Evolutionary conservation across 2,797 vertebrate genomes (phyloP).

Genomic region (Dromococcyx pavoninus): DNA sequence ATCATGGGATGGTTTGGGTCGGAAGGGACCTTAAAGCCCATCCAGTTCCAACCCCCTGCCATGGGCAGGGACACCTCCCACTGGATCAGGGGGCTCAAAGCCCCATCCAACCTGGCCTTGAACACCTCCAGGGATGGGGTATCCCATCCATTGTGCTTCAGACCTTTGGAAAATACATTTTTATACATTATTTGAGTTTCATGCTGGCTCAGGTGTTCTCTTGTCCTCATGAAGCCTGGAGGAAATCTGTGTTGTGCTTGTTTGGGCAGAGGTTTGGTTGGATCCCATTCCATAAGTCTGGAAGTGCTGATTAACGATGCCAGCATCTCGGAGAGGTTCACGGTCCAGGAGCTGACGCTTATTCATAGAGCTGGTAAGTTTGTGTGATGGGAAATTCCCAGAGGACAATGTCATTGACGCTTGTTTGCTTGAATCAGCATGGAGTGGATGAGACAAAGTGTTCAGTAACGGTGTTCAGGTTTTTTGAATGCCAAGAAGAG

Average conservation of each 20-base stretch:
- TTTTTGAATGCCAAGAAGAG: neutral
- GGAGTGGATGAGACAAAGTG: fast-evolving
- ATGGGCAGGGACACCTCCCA: no score
- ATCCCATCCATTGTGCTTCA: neutral
- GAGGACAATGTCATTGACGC: neutral
- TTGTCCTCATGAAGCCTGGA: neutral
- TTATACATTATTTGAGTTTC: neutral
- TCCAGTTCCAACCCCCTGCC: no score
- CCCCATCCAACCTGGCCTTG: no score
- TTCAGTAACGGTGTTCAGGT: fast-evolving
- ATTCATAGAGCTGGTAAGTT: neutral
- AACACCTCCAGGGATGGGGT: no score
- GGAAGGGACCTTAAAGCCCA: no score
- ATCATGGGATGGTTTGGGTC: no score
- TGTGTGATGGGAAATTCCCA: neutral
- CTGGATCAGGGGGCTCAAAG: no score
- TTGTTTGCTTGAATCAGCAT: neutral
- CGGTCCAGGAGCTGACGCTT: fast-evolving
- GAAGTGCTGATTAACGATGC: neutral
- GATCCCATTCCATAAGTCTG: fast-evolving
- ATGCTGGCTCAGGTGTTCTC: neutral
- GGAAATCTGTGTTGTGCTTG: neutral
- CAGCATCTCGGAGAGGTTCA: neutral
- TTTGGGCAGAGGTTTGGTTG: fast-evolving
- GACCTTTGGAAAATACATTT: neutral